Percentiles rank a stretch among this genome's conserved stretches.
Conservation (phyloP, 2,888 invertebrate species). For the Capitulum mitella region DNA sequence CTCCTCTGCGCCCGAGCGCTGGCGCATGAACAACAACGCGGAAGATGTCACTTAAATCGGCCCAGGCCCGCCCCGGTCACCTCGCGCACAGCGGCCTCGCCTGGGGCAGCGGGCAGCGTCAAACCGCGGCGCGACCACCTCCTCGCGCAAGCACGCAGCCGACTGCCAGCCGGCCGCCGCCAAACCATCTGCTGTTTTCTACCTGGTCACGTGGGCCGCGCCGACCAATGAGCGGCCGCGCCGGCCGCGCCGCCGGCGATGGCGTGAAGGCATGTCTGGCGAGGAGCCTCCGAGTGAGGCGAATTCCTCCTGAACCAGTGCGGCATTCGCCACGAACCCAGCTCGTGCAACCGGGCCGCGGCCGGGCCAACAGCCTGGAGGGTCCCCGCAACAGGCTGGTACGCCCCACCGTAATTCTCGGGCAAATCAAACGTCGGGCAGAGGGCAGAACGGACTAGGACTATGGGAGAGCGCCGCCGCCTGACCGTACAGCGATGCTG, state of each 20-base stretch:
- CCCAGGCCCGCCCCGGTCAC: not conserved
- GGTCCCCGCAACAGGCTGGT: not conserved
- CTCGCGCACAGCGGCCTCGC: not conserved
- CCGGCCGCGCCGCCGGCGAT: not conserved
- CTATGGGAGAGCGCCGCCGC: no score
- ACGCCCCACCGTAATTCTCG: no score
- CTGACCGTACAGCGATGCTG: not conserved
- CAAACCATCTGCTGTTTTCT: constrained; percentile 8
- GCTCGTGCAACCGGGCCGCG: not conserved
- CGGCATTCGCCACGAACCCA: not conserved
- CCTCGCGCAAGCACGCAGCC: not conserved
- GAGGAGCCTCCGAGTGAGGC: not conserved
- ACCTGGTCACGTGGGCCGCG: constrained; percentile 1
- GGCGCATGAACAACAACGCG: no score
- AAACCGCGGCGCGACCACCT: not conserved
- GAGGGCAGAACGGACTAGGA: no score
- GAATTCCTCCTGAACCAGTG: not conserved
- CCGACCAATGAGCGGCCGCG: constrained; percentile 8
- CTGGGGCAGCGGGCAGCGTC: not conserved
- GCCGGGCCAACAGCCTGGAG: not conserved
- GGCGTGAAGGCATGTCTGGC: constrained; percentile 17
- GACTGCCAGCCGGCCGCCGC: not conserved
- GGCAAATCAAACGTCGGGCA: no score
- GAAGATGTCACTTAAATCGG: not conserved
- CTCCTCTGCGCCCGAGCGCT: no score